Percentiles rank a stretch among this genome's conserved stretches.
These are phyloP conservation scores for Phalacrocorax brasilianus DNA, from an alignment of 2,113 vertebrate species.

Conservation along the genomic window DNA sequence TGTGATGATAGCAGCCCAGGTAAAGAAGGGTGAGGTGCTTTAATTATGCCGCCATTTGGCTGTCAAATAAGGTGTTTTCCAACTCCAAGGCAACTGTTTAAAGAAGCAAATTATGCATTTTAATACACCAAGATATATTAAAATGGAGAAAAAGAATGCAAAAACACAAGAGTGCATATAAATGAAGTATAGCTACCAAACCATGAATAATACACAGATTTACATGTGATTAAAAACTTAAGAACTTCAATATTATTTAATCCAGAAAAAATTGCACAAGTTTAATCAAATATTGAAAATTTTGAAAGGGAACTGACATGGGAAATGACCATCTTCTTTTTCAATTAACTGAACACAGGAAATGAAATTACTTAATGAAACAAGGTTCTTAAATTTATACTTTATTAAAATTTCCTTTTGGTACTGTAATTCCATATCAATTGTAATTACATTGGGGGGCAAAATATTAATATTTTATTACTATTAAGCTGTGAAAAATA, in stretches of 20 bases:
- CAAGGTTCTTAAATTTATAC: background rate
- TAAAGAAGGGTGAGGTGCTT: constrained; percentile 14
- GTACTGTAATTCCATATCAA: background rate
- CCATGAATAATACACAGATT: background rate
- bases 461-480: background rate
- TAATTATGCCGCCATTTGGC: constrained; percentile 17
- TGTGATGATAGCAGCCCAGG: background rate
- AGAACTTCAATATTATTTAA: background rate
- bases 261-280: background rate
- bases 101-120: constrained; percentile 5
- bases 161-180: background rate
- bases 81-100: background rate
- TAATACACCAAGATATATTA: background rate
- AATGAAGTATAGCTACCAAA: background rate
- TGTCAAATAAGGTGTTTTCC: constrained; percentile 57
- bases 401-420: background rate
- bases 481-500: background rate
- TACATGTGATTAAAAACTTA: background rate
- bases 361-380: background rate
- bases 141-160: background rate
- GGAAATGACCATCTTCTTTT: background rate
- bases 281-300: background rate
- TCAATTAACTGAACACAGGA: background rate
- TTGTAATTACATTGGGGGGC: background rate
- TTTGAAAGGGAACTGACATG: background rate